phyloP scores from a whole-genome alignment of 1,140 invertebrate species.

The Procambarus clarkii region DNA sequence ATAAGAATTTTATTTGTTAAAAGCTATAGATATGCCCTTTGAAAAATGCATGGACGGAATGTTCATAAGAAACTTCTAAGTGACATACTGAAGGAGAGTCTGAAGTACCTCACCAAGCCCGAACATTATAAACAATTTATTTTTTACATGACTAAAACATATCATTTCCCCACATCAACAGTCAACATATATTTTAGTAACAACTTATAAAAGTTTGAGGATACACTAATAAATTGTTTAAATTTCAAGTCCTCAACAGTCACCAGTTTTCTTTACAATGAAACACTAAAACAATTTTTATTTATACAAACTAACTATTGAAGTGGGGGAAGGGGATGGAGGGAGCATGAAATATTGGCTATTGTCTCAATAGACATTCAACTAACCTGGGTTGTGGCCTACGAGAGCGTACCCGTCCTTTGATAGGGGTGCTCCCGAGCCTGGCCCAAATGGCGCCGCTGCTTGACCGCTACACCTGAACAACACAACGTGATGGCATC shows the following conservation, averaged over 20 bases:
- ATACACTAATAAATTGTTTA: background rate
- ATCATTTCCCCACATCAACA: conserved; percentile 67
- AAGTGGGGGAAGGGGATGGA: conserved; percentile 31
- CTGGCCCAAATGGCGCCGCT: conserved; percentile 87
- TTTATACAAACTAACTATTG: conserved; percentile 42
- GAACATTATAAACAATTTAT: conserved; percentile 47
- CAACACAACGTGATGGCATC: conserved; percentile 73
- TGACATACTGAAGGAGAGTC: conserved; percentile 28
- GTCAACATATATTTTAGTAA: conserved; percentile 13
- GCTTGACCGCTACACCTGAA: conserved; percentile 85
- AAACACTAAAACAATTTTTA: background rate
- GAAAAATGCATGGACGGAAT: conserved; percentile 62
- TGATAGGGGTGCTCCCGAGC: conserved; percentile 94
- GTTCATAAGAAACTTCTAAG: conserved; percentile 36
- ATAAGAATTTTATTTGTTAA: background rate
- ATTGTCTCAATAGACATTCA: conserved; percentile 72
- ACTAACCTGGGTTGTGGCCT: conserved; percentile 70
- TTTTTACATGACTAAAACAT: conserved; percentile 61
- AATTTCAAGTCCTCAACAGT: background rate
- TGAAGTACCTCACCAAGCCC: conserved; percentile 55
- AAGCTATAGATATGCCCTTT: conserved; percentile 11
- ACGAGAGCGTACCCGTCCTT: conserved; percentile 88
- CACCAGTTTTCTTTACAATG: background rate
- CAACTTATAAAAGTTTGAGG: background rate
- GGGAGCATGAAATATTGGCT: conserved; percentile 57